phyloP scores from a whole-genome alignment of 2,113 vertebrate genomes.

The Melanerpes formicivorus region DNA sequence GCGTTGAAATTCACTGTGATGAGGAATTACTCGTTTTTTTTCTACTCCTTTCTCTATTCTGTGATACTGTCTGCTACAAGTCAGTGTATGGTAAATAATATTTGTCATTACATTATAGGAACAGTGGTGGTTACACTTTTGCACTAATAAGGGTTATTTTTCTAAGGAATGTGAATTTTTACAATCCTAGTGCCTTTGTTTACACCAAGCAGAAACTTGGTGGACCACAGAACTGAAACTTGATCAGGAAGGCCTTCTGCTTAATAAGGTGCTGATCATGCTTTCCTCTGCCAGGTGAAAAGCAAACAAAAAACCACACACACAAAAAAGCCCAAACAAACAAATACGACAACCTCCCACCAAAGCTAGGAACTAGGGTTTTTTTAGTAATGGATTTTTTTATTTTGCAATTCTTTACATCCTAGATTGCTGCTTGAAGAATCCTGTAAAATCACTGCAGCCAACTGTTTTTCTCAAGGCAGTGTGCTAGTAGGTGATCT shows the following conservation, averaged over 20 bases:
- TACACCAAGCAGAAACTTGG: not conserved
- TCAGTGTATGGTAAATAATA: not conserved
- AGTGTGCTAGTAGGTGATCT: not conserved
- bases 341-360: not conserved
- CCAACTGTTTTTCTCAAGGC: not conserved
- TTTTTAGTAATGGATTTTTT: not conserved
- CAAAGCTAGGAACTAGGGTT: not conserved
- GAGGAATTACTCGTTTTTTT: not conserved
- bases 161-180: not conserved
- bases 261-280: not conserved
- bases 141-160: not conserved
- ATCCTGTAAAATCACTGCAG: not conserved
- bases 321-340: not conserved
- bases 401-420: not conserved
- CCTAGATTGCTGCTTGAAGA: not conserved
- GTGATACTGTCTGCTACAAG: not conserved
- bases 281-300: not conserved
- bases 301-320: not conserved
- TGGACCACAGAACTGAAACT: not conserved
- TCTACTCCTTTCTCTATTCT: accelerated
- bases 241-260: not conserved
- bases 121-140: not conserved
- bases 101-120: not conserved
- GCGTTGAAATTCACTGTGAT: not conserved
- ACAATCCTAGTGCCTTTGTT: not conserved